Percentiles rank a stretch among this genome's conserved stretches.
Conservation (phyloP, 1,140 invertebrate genomes). For the Lordiphosa mommai region DNA sequence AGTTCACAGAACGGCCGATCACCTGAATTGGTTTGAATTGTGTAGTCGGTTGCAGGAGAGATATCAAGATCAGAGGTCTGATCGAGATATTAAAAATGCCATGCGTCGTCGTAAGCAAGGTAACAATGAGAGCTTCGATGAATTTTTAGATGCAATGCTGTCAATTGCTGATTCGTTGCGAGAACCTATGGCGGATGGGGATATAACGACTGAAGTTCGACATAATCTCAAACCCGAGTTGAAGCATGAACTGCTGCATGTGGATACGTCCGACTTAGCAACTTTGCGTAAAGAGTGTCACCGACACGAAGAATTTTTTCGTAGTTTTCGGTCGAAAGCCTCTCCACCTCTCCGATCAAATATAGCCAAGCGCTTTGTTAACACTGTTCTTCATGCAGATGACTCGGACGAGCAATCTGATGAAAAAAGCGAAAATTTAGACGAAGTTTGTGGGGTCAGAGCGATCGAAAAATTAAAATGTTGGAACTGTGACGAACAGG, state of each 20-base stretch:
- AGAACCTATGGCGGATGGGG: neutral
- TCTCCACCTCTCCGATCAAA: too few relatives aligned
- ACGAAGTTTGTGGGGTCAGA: neutral
- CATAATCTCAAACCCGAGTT: neutral
- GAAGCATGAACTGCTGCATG: neutral
- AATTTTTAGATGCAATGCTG: neutral
- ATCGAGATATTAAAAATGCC: neutral
- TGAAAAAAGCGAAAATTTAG: neutral
- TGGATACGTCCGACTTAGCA: neutral
- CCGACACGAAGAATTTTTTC: too few relatives aligned
- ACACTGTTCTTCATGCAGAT: neutral
- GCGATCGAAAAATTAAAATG: neutral
- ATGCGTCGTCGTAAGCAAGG: neutral
- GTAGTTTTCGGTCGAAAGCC: too few relatives aligned
- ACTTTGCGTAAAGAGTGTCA: too few relatives aligned
- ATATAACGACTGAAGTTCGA: neutral
- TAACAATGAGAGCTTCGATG: neutral
- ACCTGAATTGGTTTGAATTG: constrained; percentile 4
- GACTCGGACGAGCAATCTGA: neutral
- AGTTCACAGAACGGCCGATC: neutral
- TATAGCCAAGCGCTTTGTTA: neutral
- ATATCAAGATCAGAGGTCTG: neutral
- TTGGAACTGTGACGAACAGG: neutral
- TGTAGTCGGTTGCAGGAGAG: constrained; percentile 2
- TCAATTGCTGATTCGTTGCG: neutral